Evolutionary conservation across 2,888 invertebrate genomes (phyloP).

Genomic region (Oligia fasciuncula): DNA sequence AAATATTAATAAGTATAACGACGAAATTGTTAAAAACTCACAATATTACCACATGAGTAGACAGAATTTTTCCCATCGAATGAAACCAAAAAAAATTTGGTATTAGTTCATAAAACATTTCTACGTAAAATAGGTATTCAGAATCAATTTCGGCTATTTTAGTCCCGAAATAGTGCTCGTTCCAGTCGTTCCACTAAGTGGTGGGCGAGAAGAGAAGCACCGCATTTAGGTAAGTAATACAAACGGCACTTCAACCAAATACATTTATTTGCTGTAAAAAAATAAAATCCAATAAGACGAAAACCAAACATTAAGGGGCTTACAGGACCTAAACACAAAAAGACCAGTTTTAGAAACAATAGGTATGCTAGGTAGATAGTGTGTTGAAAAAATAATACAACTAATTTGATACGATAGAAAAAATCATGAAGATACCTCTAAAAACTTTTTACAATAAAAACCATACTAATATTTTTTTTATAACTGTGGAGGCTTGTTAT

Average conservation of each 20-base stretch:
- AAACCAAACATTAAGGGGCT: not conserved
- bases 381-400: no score
- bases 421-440: no score
- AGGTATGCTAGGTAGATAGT: no score
- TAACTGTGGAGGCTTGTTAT: no score
- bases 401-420: no score
- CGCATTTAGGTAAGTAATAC: not conserved
- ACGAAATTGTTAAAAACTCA: not conserved
- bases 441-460: no score
- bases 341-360: no score
- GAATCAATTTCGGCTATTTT: constrained; percentile 23
- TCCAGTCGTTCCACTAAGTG: not conserved
- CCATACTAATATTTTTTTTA: no score
- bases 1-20: not conserved
- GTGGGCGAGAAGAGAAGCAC: not conserved
- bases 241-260: not conserved
- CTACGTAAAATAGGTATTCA: not conserved
- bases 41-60: not conserved
- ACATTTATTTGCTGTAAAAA: not conserved
- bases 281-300: not conserved
- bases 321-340: no score
- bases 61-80: not conserved
- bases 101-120: not conserved
- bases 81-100: constrained; percentile 1
- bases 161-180: not conserved